Conservation (phyloP, 2,797 vertebrate genomes). For the Sardinella longiceps region DNA sequence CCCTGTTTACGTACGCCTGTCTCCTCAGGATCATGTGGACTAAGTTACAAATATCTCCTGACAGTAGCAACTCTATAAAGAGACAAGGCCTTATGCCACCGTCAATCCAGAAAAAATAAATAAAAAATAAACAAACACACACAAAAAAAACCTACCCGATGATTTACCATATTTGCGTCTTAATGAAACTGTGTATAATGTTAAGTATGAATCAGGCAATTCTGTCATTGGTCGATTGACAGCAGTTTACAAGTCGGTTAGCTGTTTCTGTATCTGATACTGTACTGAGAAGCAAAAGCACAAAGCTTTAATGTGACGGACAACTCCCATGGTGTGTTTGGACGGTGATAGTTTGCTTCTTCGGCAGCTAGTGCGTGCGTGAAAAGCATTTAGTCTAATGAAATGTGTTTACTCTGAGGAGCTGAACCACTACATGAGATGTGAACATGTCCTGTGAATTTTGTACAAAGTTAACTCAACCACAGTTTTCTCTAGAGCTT, state of each 20-base stretch:
- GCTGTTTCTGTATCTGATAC: constrained; percentile 54
- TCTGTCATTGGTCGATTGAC: constrained; percentile 1
- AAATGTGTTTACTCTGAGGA: constrained; percentile 80
- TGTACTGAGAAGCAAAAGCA: constrained; percentile 75
- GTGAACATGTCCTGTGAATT: constrained; percentile 88
- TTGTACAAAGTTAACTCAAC: constrained; percentile 83
- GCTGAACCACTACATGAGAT: constrained; percentile 82
- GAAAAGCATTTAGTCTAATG: constrained; percentile 72
- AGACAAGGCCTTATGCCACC: constrained; percentile 30
- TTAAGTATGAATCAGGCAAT: constrained; percentile 23
- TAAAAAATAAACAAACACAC: background rate
- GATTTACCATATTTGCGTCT: constrained; percentile 10
- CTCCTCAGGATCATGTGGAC: constrained; percentile 76
- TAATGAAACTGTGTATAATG: constrained; percentile 24
- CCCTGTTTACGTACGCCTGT: constrained; percentile 80
- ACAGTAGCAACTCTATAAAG: constrained; percentile 13
- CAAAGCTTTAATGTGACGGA: constrained; percentile 78
- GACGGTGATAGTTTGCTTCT: constrained; percentile 77
- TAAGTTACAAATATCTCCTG: constrained; percentile 29
- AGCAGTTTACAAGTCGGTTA: constrained; percentile 17
- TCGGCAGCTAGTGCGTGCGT: constrained; percentile 81
- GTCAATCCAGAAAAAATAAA: background rate
- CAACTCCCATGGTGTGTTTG: constrained; percentile 70
- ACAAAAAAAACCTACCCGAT: background rate
- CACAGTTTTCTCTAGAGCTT: constrained; percentile 86